A percentile compares a stretch with the other conserved stretches of the same genome.
phyloP scores from a whole-genome alignment of 2,888 invertebrate species.

The Drosophila diplacantha region DNA sequence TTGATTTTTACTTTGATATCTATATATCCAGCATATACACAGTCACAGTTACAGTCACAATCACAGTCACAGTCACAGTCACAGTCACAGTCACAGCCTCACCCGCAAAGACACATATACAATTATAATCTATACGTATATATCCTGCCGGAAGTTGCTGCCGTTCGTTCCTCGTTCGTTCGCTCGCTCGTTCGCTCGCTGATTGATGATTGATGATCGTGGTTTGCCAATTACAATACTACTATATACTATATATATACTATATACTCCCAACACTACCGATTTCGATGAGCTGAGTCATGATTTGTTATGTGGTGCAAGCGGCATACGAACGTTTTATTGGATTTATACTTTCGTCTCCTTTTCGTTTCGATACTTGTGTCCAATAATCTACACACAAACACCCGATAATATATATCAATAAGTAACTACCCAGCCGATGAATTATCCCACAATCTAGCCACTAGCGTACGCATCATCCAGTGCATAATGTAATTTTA shows the following conservation, averaged over 20 bases:
- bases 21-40: constrained; percentile 37
- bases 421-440: constrained; percentile 40
- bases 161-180: constrained; percentile 58
- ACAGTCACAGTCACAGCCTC: constrained; percentile 26
- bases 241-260: constrained; percentile 33
- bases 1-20: constrained; percentile 67
- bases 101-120: constrained; percentile 14
- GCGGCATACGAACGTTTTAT: constrained; percentile 68
- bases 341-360: constrained; percentile 58
- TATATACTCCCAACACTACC: constrained; percentile 42
- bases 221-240: constrained; percentile 64
- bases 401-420: constrained; percentile 34
- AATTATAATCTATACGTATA: constrained; percentile 35
- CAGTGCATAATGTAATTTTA: constrained; percentile 71
- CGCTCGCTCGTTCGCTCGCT: constrained; percentile 63
- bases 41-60: constrained; percentile 9
- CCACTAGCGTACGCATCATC: constrained; percentile 69
- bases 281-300: constrained; percentile 52
- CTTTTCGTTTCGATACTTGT: constrained; percentile 55
- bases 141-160: constrained; percentile 60
- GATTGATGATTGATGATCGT: constrained; percentile 74
- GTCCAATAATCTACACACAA: constrained; percentile 51
- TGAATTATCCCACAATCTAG: constrained; percentile 51
- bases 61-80: constrained; percentile 6
- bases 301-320: constrained; percentile 72